Evolutionary conservation across 2,113 vertebrate genomes (phyloP).

Genomic region (Plecotus auritus): DNA sequence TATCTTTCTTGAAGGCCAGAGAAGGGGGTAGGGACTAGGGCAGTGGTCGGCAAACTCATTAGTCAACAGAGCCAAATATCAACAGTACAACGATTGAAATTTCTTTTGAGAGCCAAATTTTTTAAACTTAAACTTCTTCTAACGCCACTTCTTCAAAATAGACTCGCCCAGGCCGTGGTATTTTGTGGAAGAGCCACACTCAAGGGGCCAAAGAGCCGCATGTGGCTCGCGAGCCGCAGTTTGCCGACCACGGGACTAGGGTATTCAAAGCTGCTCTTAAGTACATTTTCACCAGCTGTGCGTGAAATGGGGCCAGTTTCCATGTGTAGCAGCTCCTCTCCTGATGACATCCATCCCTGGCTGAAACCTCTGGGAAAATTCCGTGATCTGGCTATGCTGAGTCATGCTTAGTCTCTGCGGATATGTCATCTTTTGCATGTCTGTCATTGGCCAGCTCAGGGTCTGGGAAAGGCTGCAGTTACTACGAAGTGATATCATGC

Average conservation of each 20-base stretch:
- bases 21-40: not conserved
- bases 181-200: too few species aligned
- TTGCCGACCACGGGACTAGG: too few species aligned
- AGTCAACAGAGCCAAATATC: too few species aligned
- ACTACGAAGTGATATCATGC: not conserved
- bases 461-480: not conserved
- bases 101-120: too few species aligned
- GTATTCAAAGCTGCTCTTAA: not conserved
- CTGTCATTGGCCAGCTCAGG: not conserved
- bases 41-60: too few species aligned
- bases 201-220: too few species aligned
- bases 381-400: slow-evolving; percentile 58
- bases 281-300: not conserved
- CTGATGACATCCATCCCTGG: not conserved
- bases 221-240: too few species aligned
- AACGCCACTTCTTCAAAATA: too few species aligned
- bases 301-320: not conserved
- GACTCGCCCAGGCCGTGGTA: too few species aligned
- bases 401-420: slow-evolving; percentile 48
- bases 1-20: not conserved
- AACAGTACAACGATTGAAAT: too few species aligned
- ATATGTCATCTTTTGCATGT: not conserved
- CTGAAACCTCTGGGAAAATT: slow-evolving; percentile 40
- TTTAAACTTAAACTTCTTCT: too few species aligned
- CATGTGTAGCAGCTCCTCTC: not conserved